Evolutionary conservation across 2,113 vertebrate genomes (phyloP).

Genomic region (Clinocottus analis): DNA sequence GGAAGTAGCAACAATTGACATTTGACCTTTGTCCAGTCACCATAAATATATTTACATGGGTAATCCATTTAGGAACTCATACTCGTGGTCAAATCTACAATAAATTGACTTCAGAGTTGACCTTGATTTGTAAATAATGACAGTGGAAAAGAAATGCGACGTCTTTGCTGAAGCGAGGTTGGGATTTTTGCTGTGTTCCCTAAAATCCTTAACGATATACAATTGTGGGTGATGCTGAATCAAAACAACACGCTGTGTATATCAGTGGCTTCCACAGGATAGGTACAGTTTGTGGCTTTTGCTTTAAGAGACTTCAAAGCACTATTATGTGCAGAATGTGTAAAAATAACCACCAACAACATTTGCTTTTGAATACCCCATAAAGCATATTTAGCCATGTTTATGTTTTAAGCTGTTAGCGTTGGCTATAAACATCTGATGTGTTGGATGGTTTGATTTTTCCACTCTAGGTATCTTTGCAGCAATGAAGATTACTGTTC

Average conservation of each 20-base stretch:
- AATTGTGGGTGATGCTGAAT: not conserved
- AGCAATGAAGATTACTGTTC: not conserved
- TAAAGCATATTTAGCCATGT: not conserved
- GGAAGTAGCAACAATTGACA: not conserved
- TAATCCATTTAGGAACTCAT: not conserved
- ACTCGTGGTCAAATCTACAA: not conserved
- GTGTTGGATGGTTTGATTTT: not conserved
- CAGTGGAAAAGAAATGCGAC: not conserved
- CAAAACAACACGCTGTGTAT: not conserved
- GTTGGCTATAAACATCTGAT: too few relatives aligned
- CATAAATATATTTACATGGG: not conserved
- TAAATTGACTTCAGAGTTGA: not conserved
- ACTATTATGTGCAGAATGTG: not conserved
- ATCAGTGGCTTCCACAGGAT: not conserved
- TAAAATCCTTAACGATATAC: not conserved
- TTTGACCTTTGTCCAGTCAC: not conserved
- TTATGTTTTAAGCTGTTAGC: not conserved
- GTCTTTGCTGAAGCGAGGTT: not conserved
- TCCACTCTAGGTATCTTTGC: not conserved
- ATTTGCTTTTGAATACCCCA: not conserved
- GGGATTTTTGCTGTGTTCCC: not conserved
- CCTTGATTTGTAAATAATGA: not conserved
- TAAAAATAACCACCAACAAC: not conserved
- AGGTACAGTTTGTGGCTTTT: not conserved
- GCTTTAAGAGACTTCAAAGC: not conserved